Base-by-base conservation (phyloP, 2,888 invertebrate species). In the Acrobeloides nanus region DNA sequence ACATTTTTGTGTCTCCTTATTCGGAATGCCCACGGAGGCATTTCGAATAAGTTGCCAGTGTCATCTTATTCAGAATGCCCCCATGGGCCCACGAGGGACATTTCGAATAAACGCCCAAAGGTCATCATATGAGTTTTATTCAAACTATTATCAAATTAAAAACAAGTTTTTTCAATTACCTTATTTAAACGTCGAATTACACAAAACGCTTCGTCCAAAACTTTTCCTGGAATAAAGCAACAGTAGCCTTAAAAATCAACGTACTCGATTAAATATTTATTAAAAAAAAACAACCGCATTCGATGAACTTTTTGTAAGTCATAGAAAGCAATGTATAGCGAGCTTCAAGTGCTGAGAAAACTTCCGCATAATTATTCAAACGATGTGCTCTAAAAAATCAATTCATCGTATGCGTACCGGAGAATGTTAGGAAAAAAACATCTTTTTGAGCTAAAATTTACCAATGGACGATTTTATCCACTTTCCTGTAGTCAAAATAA, bases 291-390 rank as follows among this genome's bases (percentile, higher is more conserved):
- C 24, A n/a, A n/a, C 24, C 24, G 18, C 26, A 7, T 17, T 48
- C 48, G 7, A 48, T 41, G 37, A 37, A 48, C 51, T 48, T 48
- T 23, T 50, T 51, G 37, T 41, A 48, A 8, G 48, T 48, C 48
- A 48, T 48, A 5, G 35, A 12, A 17, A 48, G 38, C 8, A 48
- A 26, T 15, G 48, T 48, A 32, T 48, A 50, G 4, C 48, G 35
- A 1, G 48, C 50, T 25, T 48, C 48, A 17, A 48, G n/a, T 10
- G 46, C 47, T 12, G 46, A 38, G 18, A 51, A 26, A 12, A 48
- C 27, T n/a, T 48, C 48, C 12, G 25, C 3, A 32, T 48, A 51
- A 23, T 48, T 46, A 25, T 51, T 34, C 10, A 48, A 26, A 12
- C 47, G 48, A 41, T 48, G 48, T 15, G 21, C 33, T 3, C 48